Percentiles rank a stretch among this genome's conserved stretches.
These are phyloP conservation scores for Linhomoeus sp. DNA, from an alignment of 2,888 invertebrate genomes.

Conservation along the genomic window DNA sequence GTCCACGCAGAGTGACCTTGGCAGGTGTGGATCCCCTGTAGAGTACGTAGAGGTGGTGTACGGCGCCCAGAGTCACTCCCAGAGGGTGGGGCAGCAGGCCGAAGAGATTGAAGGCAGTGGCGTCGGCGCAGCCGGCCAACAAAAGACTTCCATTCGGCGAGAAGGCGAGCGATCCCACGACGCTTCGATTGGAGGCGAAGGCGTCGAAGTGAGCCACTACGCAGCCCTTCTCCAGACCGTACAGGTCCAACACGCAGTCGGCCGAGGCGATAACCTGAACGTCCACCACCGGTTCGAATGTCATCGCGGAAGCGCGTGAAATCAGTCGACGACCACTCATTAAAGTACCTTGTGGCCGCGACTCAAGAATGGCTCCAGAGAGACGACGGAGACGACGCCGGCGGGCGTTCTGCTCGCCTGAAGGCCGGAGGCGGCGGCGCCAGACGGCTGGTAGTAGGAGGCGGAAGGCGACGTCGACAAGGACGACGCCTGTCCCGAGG, in stretches of 20 bases:
- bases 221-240: conserved; percentile 25
- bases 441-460: not conserved
- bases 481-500: no score
- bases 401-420: no score
- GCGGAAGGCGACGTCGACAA: not conserved
- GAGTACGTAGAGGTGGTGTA: conserved; percentile 72
- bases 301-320: no score
- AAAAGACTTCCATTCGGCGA: conserved; percentile 18
- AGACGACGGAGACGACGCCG: conserved; percentile 10
- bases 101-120: conserved; percentile 62
- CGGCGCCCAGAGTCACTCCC: conserved; percentile 49
- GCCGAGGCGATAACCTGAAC: no score
- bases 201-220: conserved; percentile 15
- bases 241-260: conserved; percentile 9
- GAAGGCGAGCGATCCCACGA: conserved; percentile 10
- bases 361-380: no score
- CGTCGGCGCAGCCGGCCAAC: conserved; percentile 28
- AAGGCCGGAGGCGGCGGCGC: conserved; percentile 10
- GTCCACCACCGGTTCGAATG: no score
- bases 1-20: no score
- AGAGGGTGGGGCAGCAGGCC: conserved; percentile 76
- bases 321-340: no score
- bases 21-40: conserved; percentile 88
- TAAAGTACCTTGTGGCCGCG: no score
- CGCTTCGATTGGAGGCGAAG: no score